Percentiles rank a stretch among this genome's conserved stretches.
Evolutionary conservation across 2,888 invertebrate species (phyloP).

Genomic region (Sabellastarte sp.): DNA sequence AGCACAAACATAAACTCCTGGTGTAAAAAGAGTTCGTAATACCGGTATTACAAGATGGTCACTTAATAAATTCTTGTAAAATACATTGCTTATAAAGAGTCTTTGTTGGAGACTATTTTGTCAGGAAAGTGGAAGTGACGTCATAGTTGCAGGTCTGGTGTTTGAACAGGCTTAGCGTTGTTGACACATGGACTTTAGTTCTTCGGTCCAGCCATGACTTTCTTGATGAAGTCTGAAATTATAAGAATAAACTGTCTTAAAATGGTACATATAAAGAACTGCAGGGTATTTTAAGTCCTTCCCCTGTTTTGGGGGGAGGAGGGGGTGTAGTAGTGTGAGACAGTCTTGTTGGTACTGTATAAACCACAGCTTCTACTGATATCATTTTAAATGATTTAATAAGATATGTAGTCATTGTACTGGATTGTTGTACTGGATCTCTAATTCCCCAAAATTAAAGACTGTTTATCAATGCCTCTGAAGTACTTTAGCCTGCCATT

Average conservation of each 20-base stretch:
- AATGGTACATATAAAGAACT: too few species aligned
- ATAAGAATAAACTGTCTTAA: not conserved
- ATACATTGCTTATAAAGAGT: not conserved
- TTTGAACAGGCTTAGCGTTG: not conserved
- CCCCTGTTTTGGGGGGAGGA: too few species aligned
- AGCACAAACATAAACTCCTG: not conserved
- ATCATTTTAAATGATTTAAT: too few species aligned
- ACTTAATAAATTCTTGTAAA: not conserved
- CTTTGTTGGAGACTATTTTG: conserved; percentile 2
- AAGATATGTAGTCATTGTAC: too few species aligned
- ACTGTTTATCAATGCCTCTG: too few species aligned
- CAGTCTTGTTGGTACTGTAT: too few species aligned
- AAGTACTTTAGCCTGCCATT: too few species aligned
- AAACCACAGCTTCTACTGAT: too few species aligned
- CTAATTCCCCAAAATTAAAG: too few species aligned
- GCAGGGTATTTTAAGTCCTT: too few species aligned
- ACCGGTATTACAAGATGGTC: not conserved
- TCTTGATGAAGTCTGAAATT: conserved; percentile 26
- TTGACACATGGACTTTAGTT: conserved; percentile 8
- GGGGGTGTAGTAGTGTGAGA: too few species aligned
- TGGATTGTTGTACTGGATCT: too few species aligned
- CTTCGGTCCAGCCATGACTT: conserved; percentile 23
- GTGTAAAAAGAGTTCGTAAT: not conserved
- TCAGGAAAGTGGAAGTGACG: not conserved
- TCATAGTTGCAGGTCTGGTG: not conserved